These are phyloP conservation scores for Zaprionus ghesquierei DNA, from an alignment of 1,140 invertebrate species.

Conservation along the genomic window DNA sequence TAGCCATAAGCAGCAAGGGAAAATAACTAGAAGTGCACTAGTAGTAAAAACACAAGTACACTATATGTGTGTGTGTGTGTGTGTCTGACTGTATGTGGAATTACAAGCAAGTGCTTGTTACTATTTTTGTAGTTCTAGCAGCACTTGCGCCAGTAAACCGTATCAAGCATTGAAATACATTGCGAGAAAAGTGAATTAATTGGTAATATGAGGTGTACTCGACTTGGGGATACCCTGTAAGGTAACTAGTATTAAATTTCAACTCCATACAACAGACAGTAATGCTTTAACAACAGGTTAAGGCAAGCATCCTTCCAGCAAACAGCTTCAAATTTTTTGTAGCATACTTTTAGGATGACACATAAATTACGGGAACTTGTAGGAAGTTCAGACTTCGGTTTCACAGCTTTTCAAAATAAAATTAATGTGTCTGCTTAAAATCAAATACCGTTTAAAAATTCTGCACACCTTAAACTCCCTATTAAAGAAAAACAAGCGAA, in stretches of 20 bases:
- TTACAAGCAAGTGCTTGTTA: neutral
- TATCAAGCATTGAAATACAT: neutral
- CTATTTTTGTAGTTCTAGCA: conserved; percentile 11
- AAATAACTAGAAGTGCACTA: conserved; percentile 15
- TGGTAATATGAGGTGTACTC: neutral
- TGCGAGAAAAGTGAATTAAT: neutral
- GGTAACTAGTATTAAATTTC: neutral
- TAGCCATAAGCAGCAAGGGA: conserved; percentile 9
- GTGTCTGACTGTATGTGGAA: neutral
- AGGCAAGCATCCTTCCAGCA: neutral
- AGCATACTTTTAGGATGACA: neutral
- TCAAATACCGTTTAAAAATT: neutral
- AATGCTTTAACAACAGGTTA: neutral
- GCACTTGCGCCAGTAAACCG: conserved; percentile 15
- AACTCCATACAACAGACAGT: neutral
- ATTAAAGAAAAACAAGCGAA: too few species aligned
- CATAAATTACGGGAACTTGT: neutral
- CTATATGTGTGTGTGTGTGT: neutral
- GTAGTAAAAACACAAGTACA: neutral
- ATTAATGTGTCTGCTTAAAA: neutral
- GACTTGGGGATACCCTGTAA: neutral
- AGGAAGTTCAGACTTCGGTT: neutral
- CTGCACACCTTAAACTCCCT: neutral
- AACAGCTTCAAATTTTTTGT: neutral
- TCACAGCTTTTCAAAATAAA: neutral